phyloP scores from a whole-genome alignment of 2,888 invertebrate genomes.

The Xestia sexstrigata region DNA sequence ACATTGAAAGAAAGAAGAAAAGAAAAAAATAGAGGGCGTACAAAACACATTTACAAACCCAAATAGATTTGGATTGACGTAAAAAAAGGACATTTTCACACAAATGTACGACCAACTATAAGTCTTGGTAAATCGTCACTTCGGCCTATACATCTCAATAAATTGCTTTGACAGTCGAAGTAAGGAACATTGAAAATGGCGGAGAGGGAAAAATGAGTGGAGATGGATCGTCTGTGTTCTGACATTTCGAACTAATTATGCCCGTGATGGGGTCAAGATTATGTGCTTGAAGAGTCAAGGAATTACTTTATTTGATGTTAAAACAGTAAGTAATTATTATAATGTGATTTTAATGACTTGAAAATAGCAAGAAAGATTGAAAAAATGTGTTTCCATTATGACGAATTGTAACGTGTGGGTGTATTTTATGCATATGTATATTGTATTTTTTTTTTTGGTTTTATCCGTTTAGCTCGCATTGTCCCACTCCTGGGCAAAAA shows the following conservation, averaged over 20 bases:
- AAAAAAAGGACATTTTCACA: conserved; percentile 61
- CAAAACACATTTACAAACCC: conserved; percentile 63
- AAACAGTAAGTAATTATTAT: background rate
- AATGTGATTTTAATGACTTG: background rate
- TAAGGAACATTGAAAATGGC: conserved; percentile 44
- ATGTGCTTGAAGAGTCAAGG: background rate
- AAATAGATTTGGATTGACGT: conserved; percentile 69
- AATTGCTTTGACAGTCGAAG: conserved; percentile 77
- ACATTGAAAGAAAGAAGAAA: conserved; percentile 19
- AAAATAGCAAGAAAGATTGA: background rate
- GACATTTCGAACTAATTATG: conserved; percentile 41
- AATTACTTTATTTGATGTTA: background rate
- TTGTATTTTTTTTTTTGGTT: too few relatives aligned
- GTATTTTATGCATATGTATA: too few relatives aligned
- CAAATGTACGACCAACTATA: conserved; percentile 62
- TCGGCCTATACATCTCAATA: conserved; percentile 79
- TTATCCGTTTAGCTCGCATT: too few relatives aligned
- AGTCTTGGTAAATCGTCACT: conserved; percentile 65
- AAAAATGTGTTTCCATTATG: background rate
- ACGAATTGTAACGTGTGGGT: background rate
- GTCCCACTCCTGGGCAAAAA: too few relatives aligned
- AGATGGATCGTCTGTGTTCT: conserved; percentile 26
- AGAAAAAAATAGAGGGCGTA: conserved; percentile 45
- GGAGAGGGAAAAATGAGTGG: conserved; percentile 17
- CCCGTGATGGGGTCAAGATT: conserved; percentile 6